Percentiles rank a stretch among this genome's conserved stretches.
phyloP scores from a whole-genome alignment of 2,888 invertebrate species.

The Lasioglossum malachurum region DNA sequence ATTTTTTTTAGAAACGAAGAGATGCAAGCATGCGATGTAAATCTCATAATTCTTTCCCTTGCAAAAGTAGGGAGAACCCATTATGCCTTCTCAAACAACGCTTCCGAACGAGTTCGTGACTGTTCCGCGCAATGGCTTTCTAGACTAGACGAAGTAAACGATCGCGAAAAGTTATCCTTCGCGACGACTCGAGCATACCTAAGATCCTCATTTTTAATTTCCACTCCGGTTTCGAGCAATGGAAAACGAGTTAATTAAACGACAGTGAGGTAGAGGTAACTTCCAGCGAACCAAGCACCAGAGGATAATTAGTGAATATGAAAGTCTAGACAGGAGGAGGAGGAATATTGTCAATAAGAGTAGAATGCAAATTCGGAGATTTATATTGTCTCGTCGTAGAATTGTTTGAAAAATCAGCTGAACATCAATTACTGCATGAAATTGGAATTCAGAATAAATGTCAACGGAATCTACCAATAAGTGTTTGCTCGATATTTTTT shows the following conservation, averaged over 20 bases:
- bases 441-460: background rate
- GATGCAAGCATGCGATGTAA: background rate
- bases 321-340: background rate
- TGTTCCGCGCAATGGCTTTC: conserved; percentile 17
- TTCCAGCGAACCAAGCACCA: background rate
- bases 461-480: too few relatives aligned
- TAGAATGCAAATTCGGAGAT: background rate
- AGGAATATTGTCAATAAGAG: background rate
- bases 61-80: background rate
- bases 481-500: too few relatives aligned
- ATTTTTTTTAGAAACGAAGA: background rate
- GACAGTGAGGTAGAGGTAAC: background rate
- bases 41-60: background rate
- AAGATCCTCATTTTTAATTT: background rate
- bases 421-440: background rate
- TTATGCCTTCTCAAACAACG: background rate
- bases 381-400: background rate
- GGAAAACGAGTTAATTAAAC: background rate
- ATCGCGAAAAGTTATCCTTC: background rate
- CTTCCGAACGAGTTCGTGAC: background rate
- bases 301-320: background rate
- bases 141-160: conserved; percentile 13
- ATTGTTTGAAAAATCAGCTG: background rate
- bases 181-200: background rate
- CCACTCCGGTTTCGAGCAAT: background rate